Evolutionary conservation across 92 coral and sea anemone genomes (phyloP), one percentile per base, ranked within the genome.

Genomic region (Metridium senile): DNA sequence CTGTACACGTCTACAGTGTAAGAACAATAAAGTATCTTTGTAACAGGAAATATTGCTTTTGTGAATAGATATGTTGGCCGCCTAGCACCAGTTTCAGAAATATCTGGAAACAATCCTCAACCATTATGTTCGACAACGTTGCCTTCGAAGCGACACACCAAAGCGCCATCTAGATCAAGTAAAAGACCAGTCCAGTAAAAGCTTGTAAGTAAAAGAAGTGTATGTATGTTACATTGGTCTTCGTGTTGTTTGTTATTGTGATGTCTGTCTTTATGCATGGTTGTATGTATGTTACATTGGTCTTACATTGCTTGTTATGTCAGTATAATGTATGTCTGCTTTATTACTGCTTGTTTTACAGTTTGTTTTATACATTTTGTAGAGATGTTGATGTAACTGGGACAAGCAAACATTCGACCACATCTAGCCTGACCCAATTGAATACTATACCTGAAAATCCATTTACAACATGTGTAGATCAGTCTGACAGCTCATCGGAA

Each of bases 371-470:
- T 54, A 54, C 49, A 6, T 39, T 54, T 54, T 54, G 59, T 54
- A 54, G 59, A 54, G 59, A 54, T 54, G 59, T 54, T 16, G 59
- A 54, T 54, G 59, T 54, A 3, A 54, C 59, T 21, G 59, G 59
- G 21, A 54, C 59, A 54, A 54, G n/a, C 59, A 54, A 54, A 9
- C 4, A 54, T 54, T 54, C 59, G 2, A 54, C 59, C 16, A 54
- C 21, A 3, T 54, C 21, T 54, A 54, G 23, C 59, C 3, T 54
- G 59, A 54, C 59, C 3, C 59, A 54, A 54, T 20, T 54, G 59
- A 54, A 54, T 54, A 54, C 4, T 54, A 19, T 54, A 20, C 16
- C 23, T 54, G 59, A 19, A 2, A 54, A 54, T 54, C 59, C 59
- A 54, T 54, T 54, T 54, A 3, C 59, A 13, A 54, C 23, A 20